Base-by-base conservation (phyloP, 1,140 invertebrate species). In the Mercenaria mercenaria region DNA sequence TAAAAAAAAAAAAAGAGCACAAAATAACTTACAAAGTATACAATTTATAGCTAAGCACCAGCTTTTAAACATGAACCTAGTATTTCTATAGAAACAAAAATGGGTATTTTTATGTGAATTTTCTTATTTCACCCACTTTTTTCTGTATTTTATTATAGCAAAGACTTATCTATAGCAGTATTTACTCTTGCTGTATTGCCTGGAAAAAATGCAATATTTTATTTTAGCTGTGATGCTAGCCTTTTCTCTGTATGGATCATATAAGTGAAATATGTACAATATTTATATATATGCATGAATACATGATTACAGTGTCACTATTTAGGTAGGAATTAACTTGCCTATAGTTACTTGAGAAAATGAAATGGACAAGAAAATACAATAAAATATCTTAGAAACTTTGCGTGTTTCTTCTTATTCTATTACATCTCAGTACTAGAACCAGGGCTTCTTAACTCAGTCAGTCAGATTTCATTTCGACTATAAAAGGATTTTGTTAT, bases 371-470 rank as follows among this genome's bases (percentile, higher is more conserved):
- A 82, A 82, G 80, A 64, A 64, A 82, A 82, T 64, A 37, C 52
- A 82, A 82, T 61, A 61, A 82, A 82, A 82, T 82, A 82, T 61
- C 80, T 82, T 82, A 82, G 80, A 82, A 82, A 82, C 64, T 61
- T 67, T 67, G 26, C 32, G 15, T 47, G 43, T 47, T 47, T 47
- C 43, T 10, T 18, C 43, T 10, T 10, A 47, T 18, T 10, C 8
- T 18, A 47, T 47, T 47, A 10, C 43, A 47, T 18, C 43, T 47
- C 43, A 47, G 8, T 47, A 10, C 43, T 47, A 18, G 43, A 47
- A 47, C n/a, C n/a, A n/a, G n/a, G n/a, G n/a, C n/a, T n/a, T n/a
- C n/a, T n/a, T n/a, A n/a, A n/a, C n/a, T n/a, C n/a, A n/a, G n/a
- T n/a, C n/a, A n/a, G n/a, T n/a, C n/a, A n/a, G n/a, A n/a, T n/a